Base-by-base conservation (phyloP, 2,113 vertebrate genomes). In the Pluvianellus socialis region DNA sequence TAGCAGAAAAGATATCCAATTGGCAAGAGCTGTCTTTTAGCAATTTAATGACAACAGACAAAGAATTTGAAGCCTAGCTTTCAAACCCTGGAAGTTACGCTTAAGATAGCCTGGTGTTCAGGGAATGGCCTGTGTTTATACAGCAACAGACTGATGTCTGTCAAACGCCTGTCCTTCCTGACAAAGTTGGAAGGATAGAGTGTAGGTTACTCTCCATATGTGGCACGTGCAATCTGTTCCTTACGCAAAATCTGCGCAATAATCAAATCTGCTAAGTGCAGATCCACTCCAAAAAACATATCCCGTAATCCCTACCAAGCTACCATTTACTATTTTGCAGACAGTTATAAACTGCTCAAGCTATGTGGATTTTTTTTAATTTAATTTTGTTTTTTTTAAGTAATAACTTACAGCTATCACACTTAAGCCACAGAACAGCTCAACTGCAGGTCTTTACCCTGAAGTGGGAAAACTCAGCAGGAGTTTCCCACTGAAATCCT, bases 1-100 rank as follows among this genome's bases (percentile, higher is more conserved):
- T 0, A 67, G 47, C 80, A 67, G 67, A 35, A 16, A 71, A 71
- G 24, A 68, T 7, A 85, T 14, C 17, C 0, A 0, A 35, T 2
- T 24, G 50, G 79, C 50, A 80, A 71, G 82, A 65, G 45, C 18
- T 38, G 74, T 35, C 56, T 85, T 65, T 47, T 28, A 53, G 63
- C 33, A 91, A 28, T 42, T 35, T 19, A 5, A 53, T 17, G 49
- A 33, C 30, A 68, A 44, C 26, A 50, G 14, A 49, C 14, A 45
- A 62, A 70, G 32, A 45, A 76, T 26, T 1, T 22, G 10, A 71
- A 87, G 50, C 24, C 68, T 49, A 9, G 14, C 59, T 89, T 81
- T 32, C 73, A 84, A 70, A 75, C 35, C 61, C 38, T 30, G 33
- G 33, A 65, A 91, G 22, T 38, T 44, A 4, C 2, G 11, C 38